These are phyloP conservation scores for Acanthosepion lycidas DNA, from an alignment of 2,888 invertebrate species.

Conservation along the genomic window DNA sequence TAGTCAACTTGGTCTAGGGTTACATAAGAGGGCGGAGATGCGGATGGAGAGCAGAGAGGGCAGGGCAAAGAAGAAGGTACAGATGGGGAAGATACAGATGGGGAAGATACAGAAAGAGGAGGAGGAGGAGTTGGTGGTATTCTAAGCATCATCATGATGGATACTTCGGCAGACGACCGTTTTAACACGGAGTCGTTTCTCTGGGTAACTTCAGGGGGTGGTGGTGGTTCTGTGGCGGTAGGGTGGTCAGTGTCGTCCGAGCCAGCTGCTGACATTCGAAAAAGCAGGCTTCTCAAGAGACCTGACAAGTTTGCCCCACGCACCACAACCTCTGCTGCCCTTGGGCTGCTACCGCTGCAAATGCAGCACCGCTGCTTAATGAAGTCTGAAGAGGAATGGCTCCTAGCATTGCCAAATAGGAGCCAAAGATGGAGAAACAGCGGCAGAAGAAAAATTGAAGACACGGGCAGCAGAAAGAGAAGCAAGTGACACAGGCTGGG, in stretches of 20 bases:
- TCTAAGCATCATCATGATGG: constrained; percentile 36
- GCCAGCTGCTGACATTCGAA: constrained; percentile 33
- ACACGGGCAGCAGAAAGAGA: not conserved
- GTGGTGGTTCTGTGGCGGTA: not conserved
- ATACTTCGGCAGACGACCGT: not conserved
- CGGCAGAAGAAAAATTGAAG: not conserved
- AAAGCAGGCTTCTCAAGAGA: constrained; percentile 33
- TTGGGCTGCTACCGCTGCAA: constrained; percentile 44
- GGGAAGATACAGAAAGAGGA: not conserved
- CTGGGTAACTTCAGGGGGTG: constrained; percentile 15
- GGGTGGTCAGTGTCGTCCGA: not conserved
- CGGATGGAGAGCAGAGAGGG: not conserved
- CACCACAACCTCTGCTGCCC: constrained; percentile 13
- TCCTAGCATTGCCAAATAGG: constrained; percentile 39
- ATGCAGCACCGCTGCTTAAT: constrained; percentile 41
- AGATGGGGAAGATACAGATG: not conserved
- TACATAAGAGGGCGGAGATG: not conserved
- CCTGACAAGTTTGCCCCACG: not conserved
- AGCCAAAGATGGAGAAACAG: constrained; percentile 35
- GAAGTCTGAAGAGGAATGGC: not conserved
- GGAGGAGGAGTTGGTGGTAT: constrained; percentile 34
- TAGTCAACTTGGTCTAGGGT: not conserved
- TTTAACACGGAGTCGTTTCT: constrained; percentile 4
- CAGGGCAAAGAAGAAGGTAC: not conserved
- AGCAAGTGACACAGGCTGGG: not conserved